Evolutionary conservation across 53 echinoderm and acorn worm species (phyloP).

Genomic region (Pentamera pediparva): DNA sequence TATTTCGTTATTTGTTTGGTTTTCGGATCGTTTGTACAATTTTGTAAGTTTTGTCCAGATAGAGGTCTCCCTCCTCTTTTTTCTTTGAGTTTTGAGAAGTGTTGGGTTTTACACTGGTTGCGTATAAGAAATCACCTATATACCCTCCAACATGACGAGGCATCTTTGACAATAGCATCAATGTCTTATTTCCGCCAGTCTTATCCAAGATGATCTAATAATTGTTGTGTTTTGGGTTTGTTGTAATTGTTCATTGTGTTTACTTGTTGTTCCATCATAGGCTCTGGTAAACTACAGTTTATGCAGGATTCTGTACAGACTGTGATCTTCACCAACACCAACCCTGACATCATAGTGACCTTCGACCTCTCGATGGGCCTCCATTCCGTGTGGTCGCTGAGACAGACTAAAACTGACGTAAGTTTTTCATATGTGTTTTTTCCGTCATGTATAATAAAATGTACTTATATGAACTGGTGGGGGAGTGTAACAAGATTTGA

Average conservation of each 20-base stretch:
- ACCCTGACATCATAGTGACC: constrained; percentile 91
- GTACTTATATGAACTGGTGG: too few relatives aligned
- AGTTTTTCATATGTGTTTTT: background rate
- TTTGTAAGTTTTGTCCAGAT: too few relatives aligned
- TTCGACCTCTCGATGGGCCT: constrained; percentile 82
- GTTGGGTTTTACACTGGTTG: too few relatives aligned
- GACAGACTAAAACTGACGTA: constrained; percentile 72
- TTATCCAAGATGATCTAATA: background rate
- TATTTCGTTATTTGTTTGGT: too few relatives aligned
- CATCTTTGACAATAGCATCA: background rate
- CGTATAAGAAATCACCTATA: too few relatives aligned
- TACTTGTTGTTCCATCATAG: background rate
- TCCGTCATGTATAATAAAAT: background rate
- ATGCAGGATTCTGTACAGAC: constrained; percentile 80
- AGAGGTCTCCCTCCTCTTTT: too few relatives aligned
- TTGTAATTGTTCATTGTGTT: background rate
- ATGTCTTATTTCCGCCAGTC: background rate
- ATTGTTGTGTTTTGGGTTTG: too few relatives aligned
- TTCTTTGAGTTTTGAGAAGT: too few relatives aligned
- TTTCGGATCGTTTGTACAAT: too few relatives aligned
- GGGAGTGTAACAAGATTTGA: too few relatives aligned
- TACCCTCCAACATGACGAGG: too few relatives aligned
- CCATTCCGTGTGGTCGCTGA: constrained; percentile 85
- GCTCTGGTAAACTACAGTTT: constrained; percentile 31
- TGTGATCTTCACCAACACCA: constrained; percentile 66